Evolutionary conservation across 30 jellyfish, hydroid and myxozoan species (phyloP).

Genomic region (Turritopsis rubra): DNA sequence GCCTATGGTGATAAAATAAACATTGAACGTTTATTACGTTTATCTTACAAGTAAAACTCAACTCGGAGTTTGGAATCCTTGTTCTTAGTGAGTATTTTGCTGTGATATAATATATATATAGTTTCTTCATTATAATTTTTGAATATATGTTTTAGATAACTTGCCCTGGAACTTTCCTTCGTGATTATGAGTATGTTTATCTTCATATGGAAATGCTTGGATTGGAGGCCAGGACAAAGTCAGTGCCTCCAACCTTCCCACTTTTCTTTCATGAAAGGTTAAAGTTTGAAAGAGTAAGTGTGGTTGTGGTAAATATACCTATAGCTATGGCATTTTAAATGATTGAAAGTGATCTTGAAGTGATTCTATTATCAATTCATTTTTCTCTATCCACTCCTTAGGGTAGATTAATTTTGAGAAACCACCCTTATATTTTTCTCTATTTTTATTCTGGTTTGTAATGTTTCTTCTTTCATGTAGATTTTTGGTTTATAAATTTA

Average conservation of each 20-base stretch:
- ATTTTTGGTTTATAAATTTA: neutral
- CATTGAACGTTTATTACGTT: too few species aligned
- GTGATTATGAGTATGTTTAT: conserved; percentile 90
- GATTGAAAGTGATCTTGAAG: too few species aligned
- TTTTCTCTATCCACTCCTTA: too few species aligned
- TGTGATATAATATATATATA: neutral
- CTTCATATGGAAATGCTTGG: conserved; percentile 96
- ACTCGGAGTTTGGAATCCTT: neutral
- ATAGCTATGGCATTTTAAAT: too few species aligned
- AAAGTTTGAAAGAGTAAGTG: conserved; percentile 74
- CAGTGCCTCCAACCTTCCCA: conserved; percentile 98
- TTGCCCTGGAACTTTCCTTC: conserved; percentile 95
- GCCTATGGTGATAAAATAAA: too few species aligned
- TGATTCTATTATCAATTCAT: too few species aligned
- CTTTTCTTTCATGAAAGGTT: conserved; percentile 88
- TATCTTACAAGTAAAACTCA: neutral
- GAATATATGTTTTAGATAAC: conserved; percentile 58
- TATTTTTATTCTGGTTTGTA: neutral
- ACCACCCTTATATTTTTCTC: neutral
- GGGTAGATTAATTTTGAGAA: too few species aligned
- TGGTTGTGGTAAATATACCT: too few species aligned
- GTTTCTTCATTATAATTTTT: neutral
- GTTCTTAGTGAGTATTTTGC: neutral
- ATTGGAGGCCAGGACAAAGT: conserved; percentile 85
- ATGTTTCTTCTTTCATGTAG: neutral